phyloP scores from a whole-genome alignment of 92 coral and sea anemone species.

The Isaurus tuberculatus region DNA sequence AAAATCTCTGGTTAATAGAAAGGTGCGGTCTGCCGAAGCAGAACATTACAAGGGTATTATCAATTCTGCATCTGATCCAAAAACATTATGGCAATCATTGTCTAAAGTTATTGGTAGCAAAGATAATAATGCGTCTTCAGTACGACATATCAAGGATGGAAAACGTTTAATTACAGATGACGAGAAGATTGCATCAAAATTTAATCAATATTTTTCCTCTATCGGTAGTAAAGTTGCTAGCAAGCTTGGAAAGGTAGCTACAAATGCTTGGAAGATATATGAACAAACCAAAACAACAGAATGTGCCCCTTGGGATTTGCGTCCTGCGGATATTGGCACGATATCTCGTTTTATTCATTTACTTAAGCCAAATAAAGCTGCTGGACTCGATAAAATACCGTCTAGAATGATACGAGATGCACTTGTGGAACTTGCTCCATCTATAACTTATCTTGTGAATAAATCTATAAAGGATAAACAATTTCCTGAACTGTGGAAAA shows the following conservation, averaged over 20 bases:
- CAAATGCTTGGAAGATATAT: slow-evolving; percentile 53
- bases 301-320: slow-evolving; percentile 31
- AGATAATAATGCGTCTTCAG: slow-evolving; percentile 14
- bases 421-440: slow-evolving; percentile 23
- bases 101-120: slow-evolving; percentile 15
- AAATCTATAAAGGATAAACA: slow-evolving; percentile 52
- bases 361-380: slow-evolving; percentile 23
- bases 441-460: slow-evolving; percentile 48
- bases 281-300: slow-evolving; percentile 3
- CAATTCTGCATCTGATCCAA: slow-evolving; percentile 36
- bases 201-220: slow-evolving; percentile 42
- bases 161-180: slow-evolving; percentile 44
- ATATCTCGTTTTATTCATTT: slow-evolving; percentile 5
- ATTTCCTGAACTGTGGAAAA: slow-evolving; percentile 54
- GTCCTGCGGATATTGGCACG: not conserved
- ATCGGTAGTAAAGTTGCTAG: slow-evolving; percentile 39
- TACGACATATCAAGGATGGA: slow-evolving; percentile 9
- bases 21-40: slow-evolving; percentile 21
- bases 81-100: slow-evolving; percentile 26
- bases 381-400: slow-evolving; percentile 37
- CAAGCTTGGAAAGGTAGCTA: slow-evolving; percentile 29
- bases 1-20: slow-evolving; percentile 33
- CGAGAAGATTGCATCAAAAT: slow-evolving; percentile 52
- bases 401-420: not conserved
- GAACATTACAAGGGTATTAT: slow-evolving; percentile 10